phyloP scores from a whole-genome alignment of 2,113 vertebrate species.

The Muntiacus muntjak region DNA sequence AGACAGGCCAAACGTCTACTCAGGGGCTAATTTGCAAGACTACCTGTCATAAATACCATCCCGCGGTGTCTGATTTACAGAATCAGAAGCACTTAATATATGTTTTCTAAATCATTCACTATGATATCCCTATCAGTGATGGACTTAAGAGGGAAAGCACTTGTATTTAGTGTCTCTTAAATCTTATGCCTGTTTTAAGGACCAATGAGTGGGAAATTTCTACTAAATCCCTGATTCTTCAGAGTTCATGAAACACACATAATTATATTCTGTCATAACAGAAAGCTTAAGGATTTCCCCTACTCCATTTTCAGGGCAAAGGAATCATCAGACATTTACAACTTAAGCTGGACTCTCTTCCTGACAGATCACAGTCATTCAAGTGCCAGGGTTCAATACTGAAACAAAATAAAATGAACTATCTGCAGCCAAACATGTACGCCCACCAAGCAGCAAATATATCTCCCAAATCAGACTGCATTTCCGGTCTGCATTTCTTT shows the following conservation, averaged over 20 bases:
- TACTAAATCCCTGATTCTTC: slow-evolving; percentile 12
- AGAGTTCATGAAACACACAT: background rate
- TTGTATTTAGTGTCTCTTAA: slow-evolving; percentile 9
- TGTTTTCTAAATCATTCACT: background rate
- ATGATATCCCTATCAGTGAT: background rate
- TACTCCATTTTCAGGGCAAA: background rate
- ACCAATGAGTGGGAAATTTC: slow-evolving; percentile 23
- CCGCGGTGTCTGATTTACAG: background rate
- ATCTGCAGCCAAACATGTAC: background rate
- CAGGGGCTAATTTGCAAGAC: background rate
- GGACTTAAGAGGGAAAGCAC: background rate
- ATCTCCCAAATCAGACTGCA: background rate
- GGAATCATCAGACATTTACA: background rate
- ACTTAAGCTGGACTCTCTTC: background rate
- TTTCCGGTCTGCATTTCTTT: background rate
- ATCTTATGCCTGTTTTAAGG: background rate
- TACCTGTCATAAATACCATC: fast-evolving
- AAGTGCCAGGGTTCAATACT: background rate
- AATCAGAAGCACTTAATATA: background rate
- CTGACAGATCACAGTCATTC: slow-evolving; percentile 19
- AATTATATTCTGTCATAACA: slow-evolving; percentile 31
- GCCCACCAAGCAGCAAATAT: background rate
- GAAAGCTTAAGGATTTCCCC: background rate
- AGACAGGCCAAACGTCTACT: background rate
- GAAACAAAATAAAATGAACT: background rate